Evolutionary conservation across 37 sponge, comb jelly and placozoan species (phyloP).

Genomic region (Eunapius fragilis): DNA sequence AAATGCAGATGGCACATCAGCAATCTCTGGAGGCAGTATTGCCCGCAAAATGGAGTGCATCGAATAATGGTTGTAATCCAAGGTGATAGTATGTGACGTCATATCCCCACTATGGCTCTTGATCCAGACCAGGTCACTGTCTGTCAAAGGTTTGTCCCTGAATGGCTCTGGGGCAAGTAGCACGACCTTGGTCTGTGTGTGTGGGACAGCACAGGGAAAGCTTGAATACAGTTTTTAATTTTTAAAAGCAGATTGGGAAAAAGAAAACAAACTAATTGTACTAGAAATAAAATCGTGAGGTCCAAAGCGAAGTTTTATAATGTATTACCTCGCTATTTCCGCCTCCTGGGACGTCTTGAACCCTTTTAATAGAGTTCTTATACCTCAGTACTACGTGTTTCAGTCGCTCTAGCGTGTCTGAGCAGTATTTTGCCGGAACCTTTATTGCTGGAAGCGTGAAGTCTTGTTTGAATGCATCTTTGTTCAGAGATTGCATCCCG

Average conservation of each 20-base stretch:
- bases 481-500: slow-evolving; percentile 70
- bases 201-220: neutral
- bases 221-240: too few species aligned
- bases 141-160: slow-evolving; percentile 22
- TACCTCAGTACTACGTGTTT: slow-evolving; percentile 26
- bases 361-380: slow-evolving; percentile 41
- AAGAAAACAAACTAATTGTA: too few species aligned
- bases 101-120: slow-evolving; percentile 30
- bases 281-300: neutral
- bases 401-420: slow-evolving; percentile 31
- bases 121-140: slow-evolving; percentile 52
- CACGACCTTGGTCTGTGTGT: slow-evolving; percentile 34
- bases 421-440: slow-evolving; percentile 25
- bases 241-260: too few species aligned
- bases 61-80: slow-evolving; percentile 50
- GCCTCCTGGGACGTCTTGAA: slow-evolving; percentile 2
- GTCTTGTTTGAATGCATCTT: slow-evolving; percentile 42
- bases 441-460: slow-evolving; percentile 72
- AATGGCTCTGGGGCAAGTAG: slow-evolving; percentile 52
- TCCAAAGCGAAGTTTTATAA: neutral
- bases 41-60: slow-evolving; percentile 57
- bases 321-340: neutral
- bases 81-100: slow-evolving; percentile 29
- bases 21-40: slow-evolving; percentile 57
- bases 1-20: slow-evolving; percentile 74